These are phyloP conservation scores for Vicugna pacos DNA, from an alignment of 2,113 vertebrate genomes.

Conservation along the genomic window DNA sequence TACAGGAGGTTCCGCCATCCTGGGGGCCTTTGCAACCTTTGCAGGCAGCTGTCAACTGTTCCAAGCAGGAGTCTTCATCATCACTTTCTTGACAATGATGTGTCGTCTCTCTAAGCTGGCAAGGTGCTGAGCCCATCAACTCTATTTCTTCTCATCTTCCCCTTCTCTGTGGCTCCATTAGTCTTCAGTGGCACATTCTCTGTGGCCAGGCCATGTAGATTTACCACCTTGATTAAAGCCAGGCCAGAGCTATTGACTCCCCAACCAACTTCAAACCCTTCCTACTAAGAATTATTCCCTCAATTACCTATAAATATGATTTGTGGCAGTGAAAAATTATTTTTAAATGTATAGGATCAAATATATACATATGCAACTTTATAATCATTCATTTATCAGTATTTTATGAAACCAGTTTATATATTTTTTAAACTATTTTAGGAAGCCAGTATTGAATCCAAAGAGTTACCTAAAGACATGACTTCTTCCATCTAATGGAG, in stretches of 20 bases:
- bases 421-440: background rate
- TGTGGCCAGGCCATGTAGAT: background rate
- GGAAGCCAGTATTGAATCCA: background rate
- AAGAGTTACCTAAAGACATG: background rate
- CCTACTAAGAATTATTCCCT: background rate
- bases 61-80: background rate
- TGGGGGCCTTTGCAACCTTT: slow-evolving; percentile 50
- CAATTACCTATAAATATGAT: background rate
- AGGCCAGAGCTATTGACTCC: background rate
- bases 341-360: background rate
- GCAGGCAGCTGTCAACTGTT: slow-evolving; percentile 28
- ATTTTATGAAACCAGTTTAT: background rate
- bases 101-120: background rate
- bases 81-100: slow-evolving; percentile 47
- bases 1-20: background rate
- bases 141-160: background rate
- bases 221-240: background rate
- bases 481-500: background rate
- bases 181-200: background rate
- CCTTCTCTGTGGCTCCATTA: background rate
- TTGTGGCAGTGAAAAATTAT: background rate
- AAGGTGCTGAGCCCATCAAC: slow-evolving; percentile 15
- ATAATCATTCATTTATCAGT: background rate
- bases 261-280: background rate
- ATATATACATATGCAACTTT: background rate